phyloP scores from a whole-genome alignment of 2,113 vertebrate species.

The Dascyllus trimaculatus region DNA sequence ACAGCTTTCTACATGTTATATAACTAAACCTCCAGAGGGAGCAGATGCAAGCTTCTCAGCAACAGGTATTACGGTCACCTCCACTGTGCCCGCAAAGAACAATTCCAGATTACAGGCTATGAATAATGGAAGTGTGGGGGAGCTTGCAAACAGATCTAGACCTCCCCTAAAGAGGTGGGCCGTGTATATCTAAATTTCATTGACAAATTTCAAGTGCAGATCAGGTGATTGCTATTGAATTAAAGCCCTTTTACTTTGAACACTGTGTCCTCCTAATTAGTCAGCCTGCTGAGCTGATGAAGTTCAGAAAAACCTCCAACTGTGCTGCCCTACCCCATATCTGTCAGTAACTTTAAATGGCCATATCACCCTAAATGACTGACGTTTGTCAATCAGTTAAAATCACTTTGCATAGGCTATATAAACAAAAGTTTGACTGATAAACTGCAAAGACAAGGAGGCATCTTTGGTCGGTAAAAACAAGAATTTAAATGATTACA shows the following conservation, averaged over 20 bases:
- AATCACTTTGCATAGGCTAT: not conserved
- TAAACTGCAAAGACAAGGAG: too few relatives aligned
- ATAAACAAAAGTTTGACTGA: not conserved
- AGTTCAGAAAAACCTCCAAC: constrained; percentile 34
- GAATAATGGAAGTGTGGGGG: constrained; percentile 20
- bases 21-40: constrained; percentile 52
- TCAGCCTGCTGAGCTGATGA: constrained; percentile 10
- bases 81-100: constrained; percentile 13
- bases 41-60: constrained; percentile 28
- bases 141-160: constrained; percentile 2
- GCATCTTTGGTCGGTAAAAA: not conserved
- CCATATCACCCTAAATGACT: not conserved
- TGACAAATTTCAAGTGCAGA: constrained; percentile 26
- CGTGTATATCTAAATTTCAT: not conserved
- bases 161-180: not conserved
- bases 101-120: constrained; percentile 14
- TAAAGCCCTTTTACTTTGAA: constrained; percentile 29
- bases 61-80: constrained; percentile 49
- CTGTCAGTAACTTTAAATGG: constrained; percentile 30
- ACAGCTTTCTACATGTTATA: constrained; percentile 37
- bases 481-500: not conserved
- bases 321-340: constrained; percentile 9
- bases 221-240: constrained; percentile 1
- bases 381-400: not conserved
- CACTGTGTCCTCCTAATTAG: constrained; percentile 21